Evolutionary conservation across 2,888 invertebrate genomes (phyloP).

Genomic region (Hirudinaria manillensis): DNA sequence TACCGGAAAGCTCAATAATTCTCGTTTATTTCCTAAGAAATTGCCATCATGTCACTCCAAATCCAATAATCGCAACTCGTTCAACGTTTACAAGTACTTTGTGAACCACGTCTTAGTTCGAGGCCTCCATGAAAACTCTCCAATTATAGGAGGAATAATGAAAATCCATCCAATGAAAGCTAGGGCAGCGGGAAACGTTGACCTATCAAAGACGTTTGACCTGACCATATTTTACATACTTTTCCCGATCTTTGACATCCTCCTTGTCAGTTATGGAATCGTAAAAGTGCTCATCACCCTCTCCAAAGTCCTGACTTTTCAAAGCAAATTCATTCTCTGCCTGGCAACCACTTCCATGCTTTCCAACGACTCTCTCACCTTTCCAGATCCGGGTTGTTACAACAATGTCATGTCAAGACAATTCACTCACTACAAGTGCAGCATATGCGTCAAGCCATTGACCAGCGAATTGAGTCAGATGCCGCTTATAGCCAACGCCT

Average conservation of each 20-base stretch:
- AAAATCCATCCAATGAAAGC: no score
- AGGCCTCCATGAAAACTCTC: no score
- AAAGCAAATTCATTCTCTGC: constrained; percentile 7
- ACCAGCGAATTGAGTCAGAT: background rate
- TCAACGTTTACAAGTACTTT: no score
- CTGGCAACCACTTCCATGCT: background rate
- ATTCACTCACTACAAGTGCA: background rate
- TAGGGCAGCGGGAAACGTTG: no score
- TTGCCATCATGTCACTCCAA: no score
- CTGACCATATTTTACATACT: background rate
- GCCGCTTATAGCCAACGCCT: background rate
- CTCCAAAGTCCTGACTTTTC: background rate
- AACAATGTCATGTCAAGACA: background rate
- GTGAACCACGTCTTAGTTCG: no score
- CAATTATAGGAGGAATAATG: no score
- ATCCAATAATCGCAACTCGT: no score
- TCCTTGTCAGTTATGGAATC: background rate
- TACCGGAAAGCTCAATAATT: no score
- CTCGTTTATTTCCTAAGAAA: no score
- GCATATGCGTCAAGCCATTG: background rate
- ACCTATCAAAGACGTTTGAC: no score
- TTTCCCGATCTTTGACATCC: background rate
- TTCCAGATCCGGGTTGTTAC: background rate
- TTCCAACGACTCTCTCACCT: background rate
- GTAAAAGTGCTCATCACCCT: constrained; percentile 4